Conservation (phyloP, 1,140 invertebrate species). For the Apocrypta bakeri region DNA sequence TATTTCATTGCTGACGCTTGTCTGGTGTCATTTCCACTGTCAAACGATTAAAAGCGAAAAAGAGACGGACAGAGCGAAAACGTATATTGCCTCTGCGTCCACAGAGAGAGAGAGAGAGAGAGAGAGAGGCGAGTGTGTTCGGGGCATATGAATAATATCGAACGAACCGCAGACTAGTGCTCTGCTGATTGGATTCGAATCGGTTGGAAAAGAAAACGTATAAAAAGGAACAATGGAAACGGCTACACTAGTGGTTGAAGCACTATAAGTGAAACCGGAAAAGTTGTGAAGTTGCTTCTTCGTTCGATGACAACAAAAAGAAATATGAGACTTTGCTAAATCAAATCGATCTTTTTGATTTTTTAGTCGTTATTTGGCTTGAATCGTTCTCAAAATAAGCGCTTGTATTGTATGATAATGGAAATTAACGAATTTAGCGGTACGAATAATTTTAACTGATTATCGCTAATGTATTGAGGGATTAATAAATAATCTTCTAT, state of each 20-base stretch:
- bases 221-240: constrained; percentile 31
- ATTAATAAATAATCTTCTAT: no score
- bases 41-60: constrained; percentile 33
- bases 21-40: constrained; percentile 50
- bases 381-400: not conserved
- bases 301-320: not conserved
- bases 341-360: not conserved
- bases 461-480: not conserved
- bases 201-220: constrained; percentile 56
- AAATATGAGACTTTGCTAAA: not conserved
- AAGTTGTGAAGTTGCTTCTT: not conserved
- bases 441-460: not conserved
- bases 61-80: constrained; percentile 52
- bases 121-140: constrained; percentile 52
- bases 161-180: constrained; percentile 53
- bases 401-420: no score
- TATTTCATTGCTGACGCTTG: not conserved
- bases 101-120: not conserved
- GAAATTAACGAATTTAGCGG: no score
- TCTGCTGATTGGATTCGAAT: constrained; percentile 69
- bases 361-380: not conserved
- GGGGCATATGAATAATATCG: constrained; percentile 67
- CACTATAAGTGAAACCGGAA: not conserved
- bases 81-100: constrained; percentile 64
- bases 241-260: constrained; percentile 1